Percentiles rank a stretch among this genome's conserved stretches.
These are phyloP conservation scores for Laodelphax striatellus DNA, from an alignment of 1,140 invertebrate genomes.

Conservation along the genomic window DNA sequence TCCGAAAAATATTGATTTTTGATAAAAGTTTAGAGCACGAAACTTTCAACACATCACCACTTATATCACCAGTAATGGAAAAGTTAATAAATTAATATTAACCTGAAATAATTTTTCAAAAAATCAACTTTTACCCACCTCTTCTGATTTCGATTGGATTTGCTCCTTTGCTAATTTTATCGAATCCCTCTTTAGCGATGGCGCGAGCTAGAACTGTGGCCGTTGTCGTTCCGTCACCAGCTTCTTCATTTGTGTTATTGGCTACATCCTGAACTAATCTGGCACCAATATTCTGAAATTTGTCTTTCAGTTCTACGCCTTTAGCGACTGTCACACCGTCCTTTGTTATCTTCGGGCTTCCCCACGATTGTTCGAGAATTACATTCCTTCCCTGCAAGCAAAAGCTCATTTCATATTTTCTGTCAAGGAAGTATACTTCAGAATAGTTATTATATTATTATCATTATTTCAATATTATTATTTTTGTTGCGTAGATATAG, in stretches of 20 bases:
- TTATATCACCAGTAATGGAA: too few species aligned
- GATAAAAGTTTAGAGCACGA: too few species aligned
- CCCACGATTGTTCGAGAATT: slow-evolving; percentile 98
- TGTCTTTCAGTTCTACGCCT: slow-evolving; percentile 95
- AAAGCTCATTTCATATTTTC: too few species aligned
- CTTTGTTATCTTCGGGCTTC: slow-evolving; percentile 98
- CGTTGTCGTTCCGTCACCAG: slow-evolving; percentile 98
- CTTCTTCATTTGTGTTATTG: slow-evolving; percentile 99
- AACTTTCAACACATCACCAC: too few species aligned
- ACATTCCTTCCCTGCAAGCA: slow-evolving; percentile 85
- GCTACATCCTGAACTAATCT: slow-evolving; percentile 99
- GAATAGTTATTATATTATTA: too few species aligned
- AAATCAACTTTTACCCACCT: slow-evolving; percentile 36
- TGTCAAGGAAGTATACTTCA: too few species aligned
- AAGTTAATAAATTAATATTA: too few species aligned
- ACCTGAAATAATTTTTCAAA: too few species aligned
- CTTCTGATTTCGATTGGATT: slow-evolving; percentile 97
- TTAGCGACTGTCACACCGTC: slow-evolving; percentile 99
- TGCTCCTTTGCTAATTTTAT: slow-evolving; percentile 95
- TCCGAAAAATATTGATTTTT: too few species aligned
- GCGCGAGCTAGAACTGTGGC: slow-evolving; percentile 91
- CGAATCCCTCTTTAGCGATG: slow-evolving; percentile 99
- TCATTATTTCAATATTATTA: too few species aligned
- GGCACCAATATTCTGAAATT: slow-evolving; percentile 98
- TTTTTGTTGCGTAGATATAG: too few species aligned